Percentiles rank a stretch among this genome's conserved stretches.
These are phyloP conservation scores for Thereva nobilitata DNA, from an alignment of 2,888 invertebrate genomes.

Conservation along the genomic window DNA sequence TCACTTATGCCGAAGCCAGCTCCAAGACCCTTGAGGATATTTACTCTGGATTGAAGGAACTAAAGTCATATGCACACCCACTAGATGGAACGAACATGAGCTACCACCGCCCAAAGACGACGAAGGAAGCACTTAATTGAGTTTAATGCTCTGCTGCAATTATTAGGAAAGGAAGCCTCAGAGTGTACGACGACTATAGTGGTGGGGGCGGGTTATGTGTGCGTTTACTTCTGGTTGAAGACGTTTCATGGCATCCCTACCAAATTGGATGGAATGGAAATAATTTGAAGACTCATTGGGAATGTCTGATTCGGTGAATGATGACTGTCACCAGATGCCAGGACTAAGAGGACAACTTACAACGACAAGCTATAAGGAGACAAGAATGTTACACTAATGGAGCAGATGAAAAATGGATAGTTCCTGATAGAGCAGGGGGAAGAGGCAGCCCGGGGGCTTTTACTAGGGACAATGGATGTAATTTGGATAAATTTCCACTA, in stretches of 20 bases:
- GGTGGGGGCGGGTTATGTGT: constrained; percentile 9
- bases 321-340: background rate
- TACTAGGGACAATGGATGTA: too few relatives aligned
- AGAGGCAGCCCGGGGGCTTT: background rate
- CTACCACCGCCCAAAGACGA: constrained; percentile 32
- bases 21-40: too few relatives aligned
- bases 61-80: background rate
- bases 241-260: constrained; percentile 33
- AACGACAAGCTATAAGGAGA: background rate
- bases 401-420: constrained; percentile 4
- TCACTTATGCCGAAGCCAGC: too few relatives aligned
- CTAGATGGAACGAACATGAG: background rate
- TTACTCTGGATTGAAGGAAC: too few relatives aligned
- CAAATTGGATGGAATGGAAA: constrained; percentile 44
- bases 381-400: constrained; percentile 27
- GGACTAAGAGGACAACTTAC: background rate
- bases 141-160: constrained; percentile 51
- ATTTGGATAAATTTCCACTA: too few relatives aligned
- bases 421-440: constrained; percentile 10
- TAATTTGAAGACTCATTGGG: constrained; percentile 45
- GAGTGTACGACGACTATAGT: constrained; percentile 42
- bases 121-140: constrained; percentile 49
- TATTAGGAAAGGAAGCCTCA: constrained; percentile 40
- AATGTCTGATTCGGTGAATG: constrained; percentile 26
- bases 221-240: constrained; percentile 27